These are phyloP conservation scores for Euzetes globulus DNA, from an alignment of 2,888 invertebrate species.

Conservation along the genomic window DNA sequence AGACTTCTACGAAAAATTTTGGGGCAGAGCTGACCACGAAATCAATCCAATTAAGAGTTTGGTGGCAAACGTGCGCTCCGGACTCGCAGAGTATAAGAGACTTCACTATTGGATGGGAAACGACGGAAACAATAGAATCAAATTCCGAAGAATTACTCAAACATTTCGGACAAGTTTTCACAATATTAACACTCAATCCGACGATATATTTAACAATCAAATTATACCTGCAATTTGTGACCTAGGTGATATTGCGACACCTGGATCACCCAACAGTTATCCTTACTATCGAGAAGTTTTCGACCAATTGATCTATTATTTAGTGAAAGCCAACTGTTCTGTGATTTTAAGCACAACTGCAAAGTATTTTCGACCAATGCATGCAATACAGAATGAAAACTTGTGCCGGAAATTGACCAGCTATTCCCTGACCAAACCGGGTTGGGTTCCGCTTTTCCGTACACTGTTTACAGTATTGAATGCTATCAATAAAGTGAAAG, in stretches of 20 bases:
- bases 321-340: not conserved
- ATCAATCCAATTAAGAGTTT: too few species aligned
- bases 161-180: too few species aligned
- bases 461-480: not conserved
- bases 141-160: too few species aligned
- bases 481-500: not conserved
- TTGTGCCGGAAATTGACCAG: not conserved
- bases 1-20: too few species aligned
- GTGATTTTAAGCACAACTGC: not conserved
- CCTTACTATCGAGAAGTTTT: not conserved
- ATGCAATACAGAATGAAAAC: not conserved
- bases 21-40: too few species aligned
- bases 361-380: too few species aligned
- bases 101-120: too few species aligned
- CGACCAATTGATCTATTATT: constrained; percentile 3
- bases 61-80: too few species aligned
- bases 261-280: not conserved
- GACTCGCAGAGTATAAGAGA: too few species aligned
- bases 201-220: too few species aligned
- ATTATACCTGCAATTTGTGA: not conserved
- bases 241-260: not conserved
- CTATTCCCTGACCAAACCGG: not conserved
- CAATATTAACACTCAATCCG: too few species aligned
- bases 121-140: too few species aligned
- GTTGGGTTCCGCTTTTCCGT: not conserved